Evolutionary conservation across 2,113 vertebrate genomes (phyloP).

Genomic region (Nestor notabilis): DNA sequence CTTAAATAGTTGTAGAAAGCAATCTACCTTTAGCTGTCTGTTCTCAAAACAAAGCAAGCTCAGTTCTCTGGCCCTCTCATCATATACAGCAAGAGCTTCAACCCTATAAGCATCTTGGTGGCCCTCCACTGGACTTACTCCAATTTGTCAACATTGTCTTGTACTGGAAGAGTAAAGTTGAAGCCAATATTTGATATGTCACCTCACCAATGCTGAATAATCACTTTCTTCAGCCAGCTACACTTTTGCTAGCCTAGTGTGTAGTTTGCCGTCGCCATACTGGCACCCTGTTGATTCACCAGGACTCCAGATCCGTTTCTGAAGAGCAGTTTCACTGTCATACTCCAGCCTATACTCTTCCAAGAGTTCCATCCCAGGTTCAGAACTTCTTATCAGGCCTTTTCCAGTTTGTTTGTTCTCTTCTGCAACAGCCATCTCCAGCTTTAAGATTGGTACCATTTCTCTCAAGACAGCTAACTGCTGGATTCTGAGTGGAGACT

Average conservation of each 20-base stretch:
- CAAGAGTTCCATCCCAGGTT: neutral
- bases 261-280: neutral
- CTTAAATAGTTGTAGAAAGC: neutral
- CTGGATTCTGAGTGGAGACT: neutral
- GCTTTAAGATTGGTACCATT: neutral
- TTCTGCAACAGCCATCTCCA: neutral
- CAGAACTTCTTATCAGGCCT: neutral
- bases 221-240: neutral
- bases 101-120: neutral
- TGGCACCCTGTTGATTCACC: neutral
- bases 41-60: neutral
- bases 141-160: neutral
- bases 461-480: neutral
- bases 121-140: fast-evolving
- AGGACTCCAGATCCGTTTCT: neutral
- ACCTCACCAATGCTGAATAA: neutral
- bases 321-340: neutral
- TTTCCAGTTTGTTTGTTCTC: neutral
- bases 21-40: neutral
- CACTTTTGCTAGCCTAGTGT: fast-evolving
- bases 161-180: neutral
- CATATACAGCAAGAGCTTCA: neutral
- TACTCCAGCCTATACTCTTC: neutral
- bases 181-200: neutral
- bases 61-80: neutral